Conservation (phyloP, 2,113 vertebrate genomes). For the Lontra canadensis region DNA sequence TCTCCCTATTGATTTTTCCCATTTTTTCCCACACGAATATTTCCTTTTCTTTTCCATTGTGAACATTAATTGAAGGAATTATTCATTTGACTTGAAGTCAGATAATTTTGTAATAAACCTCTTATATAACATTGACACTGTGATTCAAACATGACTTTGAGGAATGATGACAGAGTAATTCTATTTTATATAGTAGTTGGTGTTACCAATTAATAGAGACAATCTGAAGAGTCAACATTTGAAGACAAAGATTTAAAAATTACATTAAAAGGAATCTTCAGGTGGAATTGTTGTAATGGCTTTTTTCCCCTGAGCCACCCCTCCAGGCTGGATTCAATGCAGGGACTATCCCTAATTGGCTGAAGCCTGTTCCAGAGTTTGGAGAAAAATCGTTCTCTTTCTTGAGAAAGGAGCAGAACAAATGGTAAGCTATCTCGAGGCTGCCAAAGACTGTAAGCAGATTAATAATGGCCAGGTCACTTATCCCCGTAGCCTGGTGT, state of each 20-base stretch:
- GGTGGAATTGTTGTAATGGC: neutral
- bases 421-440: neutral
- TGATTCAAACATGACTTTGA: constrained; percentile 46
- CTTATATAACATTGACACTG: constrained; percentile 4
- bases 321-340: neutral
- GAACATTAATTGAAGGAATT: constrained; percentile 31
- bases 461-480: neutral
- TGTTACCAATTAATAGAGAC: constrained; percentile 22
- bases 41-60: neutral
- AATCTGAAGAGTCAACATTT: constrained; percentile 13
- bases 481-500: rapidly evolving
- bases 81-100: constrained; percentile 3
- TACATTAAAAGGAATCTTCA: constrained; percentile 9
- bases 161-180: constrained; percentile 28
- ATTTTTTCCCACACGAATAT: neutral
- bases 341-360: neutral
- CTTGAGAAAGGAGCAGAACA: neutral
- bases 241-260: neutral
- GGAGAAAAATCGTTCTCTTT: neutral
- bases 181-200: neutral
- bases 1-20: neutral
- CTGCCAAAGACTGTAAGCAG: neutral
- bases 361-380: neutral
- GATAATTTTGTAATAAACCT: constrained; percentile 9
- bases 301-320: neutral